Evolutionary conservation across 2,113 vertebrate species (phyloP).

Genomic region (Phrynocephalus versicolor): DNA sequence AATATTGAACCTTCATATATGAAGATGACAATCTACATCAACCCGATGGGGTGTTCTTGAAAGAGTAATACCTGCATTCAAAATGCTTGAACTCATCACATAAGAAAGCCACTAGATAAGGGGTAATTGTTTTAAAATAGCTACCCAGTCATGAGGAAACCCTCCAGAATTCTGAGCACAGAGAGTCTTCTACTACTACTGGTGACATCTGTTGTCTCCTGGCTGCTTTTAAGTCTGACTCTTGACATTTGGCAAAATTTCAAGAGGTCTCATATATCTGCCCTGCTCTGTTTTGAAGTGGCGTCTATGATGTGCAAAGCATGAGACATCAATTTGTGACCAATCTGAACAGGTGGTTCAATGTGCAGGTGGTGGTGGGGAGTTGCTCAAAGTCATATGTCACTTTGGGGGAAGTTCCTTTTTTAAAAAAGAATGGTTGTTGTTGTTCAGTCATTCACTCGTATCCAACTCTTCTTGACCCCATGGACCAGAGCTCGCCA

Average conservation of each 20-base stretch:
- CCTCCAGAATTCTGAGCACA: neutral
- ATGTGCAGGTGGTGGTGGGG: neutral
- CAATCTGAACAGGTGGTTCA: neutral
- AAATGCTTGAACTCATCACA: no score
- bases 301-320: slow-evolving; percentile 9
- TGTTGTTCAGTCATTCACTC: no score
- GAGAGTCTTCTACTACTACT: neutral
- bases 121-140: neutral
- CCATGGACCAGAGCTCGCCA: no score
- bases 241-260: neutral
- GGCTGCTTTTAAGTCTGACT: neutral
- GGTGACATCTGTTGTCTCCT: neutral
- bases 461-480: no score
- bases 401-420: neutral
- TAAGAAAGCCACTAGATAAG: neutral
- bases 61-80: no score
- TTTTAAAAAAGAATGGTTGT: no score
- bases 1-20: no score
- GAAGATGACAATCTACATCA: no score
- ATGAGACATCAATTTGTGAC: slow-evolving; percentile 1
- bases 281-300: neutral
- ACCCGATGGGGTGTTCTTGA: no score
- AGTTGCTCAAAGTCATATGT: neutral
- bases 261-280: neutral
- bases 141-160: neutral